Evolutionary conservation across 2,888 invertebrate genomes (phyloP), one percentile per base, ranked within the genome.

Genomic region (Lasioglossum calceatum): DNA sequence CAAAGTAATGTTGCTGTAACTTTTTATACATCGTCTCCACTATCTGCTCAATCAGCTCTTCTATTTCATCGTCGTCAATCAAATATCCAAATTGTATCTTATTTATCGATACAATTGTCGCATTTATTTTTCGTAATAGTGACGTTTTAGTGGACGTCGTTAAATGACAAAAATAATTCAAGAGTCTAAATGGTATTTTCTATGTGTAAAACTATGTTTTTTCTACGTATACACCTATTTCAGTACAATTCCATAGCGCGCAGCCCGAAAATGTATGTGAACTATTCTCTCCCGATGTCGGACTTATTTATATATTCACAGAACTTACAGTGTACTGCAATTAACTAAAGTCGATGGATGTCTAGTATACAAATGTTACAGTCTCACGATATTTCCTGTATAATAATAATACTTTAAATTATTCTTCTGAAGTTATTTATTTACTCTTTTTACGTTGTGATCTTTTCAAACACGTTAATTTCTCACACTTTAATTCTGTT

Each of bases 21-120:
- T 83, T 89, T 89, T 86, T 88, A 86, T 83, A 89, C 76, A 85
- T 72, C 32, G 70, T 77, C 39, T 71, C 81, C 64, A 71, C 42
- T 73, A 80, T 75, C 74, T 76, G 72, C 85, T 87, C 79, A 78
- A 80, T 80, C 79, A 39, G 50, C 27, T 72, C 39, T 27, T 81
- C 32, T 64, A 82, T 82, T 75, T 77, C 16, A 75, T 79, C 19
- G 64, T 71, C 14, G 47, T 79, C 50, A 42, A 64, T 74, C 27
- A 75, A 75, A 79, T 80, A 12, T 64, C n/a, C 42, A 10, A 47
- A 71, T 61, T 77, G 75, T 74, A 77, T 79, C 47, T 85, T 39
- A 61, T 54, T 86, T 81, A 74, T 61, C 19, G 73, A 79, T 82
- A 77, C 77, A 39, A 61, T 79, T 79, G 73, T 77, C 81, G 77